These are phyloP conservation scores for Strix aluco DNA, from an alignment of 2,113 vertebrate species.

Conservation along the genomic window DNA sequence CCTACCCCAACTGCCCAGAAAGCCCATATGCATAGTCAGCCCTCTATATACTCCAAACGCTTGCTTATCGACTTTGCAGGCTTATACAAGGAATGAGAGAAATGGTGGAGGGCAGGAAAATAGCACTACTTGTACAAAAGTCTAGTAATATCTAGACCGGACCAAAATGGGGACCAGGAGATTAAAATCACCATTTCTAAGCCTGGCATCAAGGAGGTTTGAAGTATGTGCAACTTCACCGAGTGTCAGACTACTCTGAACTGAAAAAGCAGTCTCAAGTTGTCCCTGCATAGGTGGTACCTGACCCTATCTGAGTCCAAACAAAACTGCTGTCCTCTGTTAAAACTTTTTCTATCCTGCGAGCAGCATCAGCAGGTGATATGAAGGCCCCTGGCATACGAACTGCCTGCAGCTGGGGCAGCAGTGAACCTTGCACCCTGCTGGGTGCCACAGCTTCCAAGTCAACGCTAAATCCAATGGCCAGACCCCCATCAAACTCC, in stretches of 20 bases:
- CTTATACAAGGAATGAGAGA: neutral
- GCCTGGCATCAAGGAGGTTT: neutral
- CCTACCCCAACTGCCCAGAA: neutral
- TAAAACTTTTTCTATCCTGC: neutral
- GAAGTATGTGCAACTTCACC: neutral
- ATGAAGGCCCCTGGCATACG: neutral
- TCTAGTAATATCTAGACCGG: neutral
- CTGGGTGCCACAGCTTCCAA: neutral
- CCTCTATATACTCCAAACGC: neutral
- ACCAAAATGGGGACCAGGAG: rapidly evolving
- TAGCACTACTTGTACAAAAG: neutral
- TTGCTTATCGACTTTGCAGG: neutral
- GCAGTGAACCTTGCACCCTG: neutral
- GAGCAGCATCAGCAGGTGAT: neutral
- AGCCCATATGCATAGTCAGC: neutral
- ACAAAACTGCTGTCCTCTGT: neutral
- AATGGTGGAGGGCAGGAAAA: neutral
- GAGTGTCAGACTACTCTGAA: rapidly evolving
- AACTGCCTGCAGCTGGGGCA: rapidly evolving
- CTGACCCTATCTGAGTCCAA: neutral
- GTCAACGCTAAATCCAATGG: rapidly evolving
- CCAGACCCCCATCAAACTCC: neutral
- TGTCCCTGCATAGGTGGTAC: neutral
- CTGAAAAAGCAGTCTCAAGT: neutral
- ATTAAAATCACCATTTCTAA: neutral